Evolutionary conservation across 1,140 invertebrate species (phyloP), one percentile per base, ranked within the genome.

Genomic region (Nylanderia fulva): DNA sequence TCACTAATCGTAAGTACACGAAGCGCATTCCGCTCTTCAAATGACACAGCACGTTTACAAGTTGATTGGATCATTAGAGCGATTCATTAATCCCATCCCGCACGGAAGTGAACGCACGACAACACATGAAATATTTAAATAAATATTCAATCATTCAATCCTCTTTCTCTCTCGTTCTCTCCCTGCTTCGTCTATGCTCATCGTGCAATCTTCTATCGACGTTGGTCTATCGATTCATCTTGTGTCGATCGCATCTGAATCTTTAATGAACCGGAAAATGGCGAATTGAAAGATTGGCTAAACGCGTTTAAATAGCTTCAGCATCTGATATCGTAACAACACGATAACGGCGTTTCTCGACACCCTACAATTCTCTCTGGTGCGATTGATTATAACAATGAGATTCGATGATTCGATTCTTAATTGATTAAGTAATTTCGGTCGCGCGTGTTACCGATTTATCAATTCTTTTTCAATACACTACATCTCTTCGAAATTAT

Each of bases 251-350:
- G 33, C 24, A 52, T 58, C 52, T 42, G 64, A 58, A 80, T 80
- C 66, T 71, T 72, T 45, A 82, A 82, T 45, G 66, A 72, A 36
- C 36, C 52, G 52, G 77, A 82, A 82, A 82, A 27, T 71, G 18
- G 52, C 18, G 36, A 79, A 79, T 79, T 79, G 63, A 39, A 56
- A 68, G 45, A 69, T 66, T 21, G n/a, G 0, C 13, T 68, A 79
- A 82, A 82, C 24, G 64, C 36, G 1, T n/a, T 63, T 54, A 80
- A 80, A 13, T 18, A 24, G 7, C 45, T 29, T 36, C 7, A 24
- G 24, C 0, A 29, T 71, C 66, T 71, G 52, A 45, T 33, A 21
- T 39, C 7, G 21, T 33, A 33, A 69, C 1, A 68, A 8, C 4
- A 18, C 11, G 24, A 42, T 58, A 45, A 45, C 7, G 13, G 11